Evolutionary conservation across 2,113 vertebrate genomes (phyloP).

Genomic region (Sylvia atricapilla): DNA sequence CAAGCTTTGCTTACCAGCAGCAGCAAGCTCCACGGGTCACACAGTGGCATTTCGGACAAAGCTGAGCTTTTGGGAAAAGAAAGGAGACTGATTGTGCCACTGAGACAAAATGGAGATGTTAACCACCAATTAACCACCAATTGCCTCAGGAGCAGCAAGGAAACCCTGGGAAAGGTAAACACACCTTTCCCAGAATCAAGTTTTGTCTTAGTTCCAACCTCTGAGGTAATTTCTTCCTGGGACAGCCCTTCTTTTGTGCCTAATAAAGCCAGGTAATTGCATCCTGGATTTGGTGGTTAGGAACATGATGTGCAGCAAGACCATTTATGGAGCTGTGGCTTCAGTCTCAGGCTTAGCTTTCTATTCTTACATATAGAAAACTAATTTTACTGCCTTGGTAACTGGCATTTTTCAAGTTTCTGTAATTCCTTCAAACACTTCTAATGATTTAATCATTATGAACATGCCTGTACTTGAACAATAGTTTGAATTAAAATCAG

Average conservation of each 20-base stretch:
- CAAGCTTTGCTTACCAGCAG: background rate
- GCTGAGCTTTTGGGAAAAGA: background rate
- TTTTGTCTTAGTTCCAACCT: background rate
- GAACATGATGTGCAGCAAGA: background rate
- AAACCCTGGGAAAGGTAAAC: conserved; percentile 28
- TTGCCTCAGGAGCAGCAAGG: background rate
- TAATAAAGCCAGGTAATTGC: conserved; percentile 45
- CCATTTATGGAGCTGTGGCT: conserved; percentile 35
- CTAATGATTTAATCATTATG: background rate
- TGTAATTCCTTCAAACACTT: background rate
- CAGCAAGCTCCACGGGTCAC: background rate
- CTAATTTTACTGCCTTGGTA: background rate
- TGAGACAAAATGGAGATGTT: background rate
- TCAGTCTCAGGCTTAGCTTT: background rate
- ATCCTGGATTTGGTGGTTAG: conserved; percentile 15
- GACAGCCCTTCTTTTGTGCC: conserved; percentile 15
- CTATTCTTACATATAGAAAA: background rate
- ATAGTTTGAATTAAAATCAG: background rate
- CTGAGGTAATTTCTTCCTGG: conserved; percentile 48
- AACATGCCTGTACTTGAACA: background rate
- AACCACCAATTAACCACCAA: background rate
- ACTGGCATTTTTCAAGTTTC: background rate
- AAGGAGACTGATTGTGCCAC: background rate
- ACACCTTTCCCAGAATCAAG: background rate
- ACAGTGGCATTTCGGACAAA: background rate